Conservation (phyloP, 2,888 invertebrate genomes). For the Chalcis sispes region DNA sequence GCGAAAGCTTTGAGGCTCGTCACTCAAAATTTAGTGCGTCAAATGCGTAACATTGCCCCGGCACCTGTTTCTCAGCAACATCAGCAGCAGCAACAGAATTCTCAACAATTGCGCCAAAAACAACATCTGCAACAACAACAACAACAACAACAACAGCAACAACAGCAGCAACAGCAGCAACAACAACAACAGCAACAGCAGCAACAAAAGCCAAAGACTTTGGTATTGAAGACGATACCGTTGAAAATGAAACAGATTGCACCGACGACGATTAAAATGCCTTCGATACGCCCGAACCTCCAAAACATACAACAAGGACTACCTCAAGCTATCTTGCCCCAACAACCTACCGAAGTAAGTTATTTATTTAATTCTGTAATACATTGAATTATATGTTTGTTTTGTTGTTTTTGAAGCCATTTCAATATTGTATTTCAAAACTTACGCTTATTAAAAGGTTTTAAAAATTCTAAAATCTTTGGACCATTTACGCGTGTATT, state of each 20-base stretch:
- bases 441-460: no score
- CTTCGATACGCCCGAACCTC: constrained; percentile 64
- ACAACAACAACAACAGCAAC: constrained; percentile 59
- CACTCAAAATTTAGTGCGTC: constrained; percentile 69
- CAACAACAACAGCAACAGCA: constrained; percentile 56
- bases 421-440: no score
- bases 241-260: constrained; percentile 72
- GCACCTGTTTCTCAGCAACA: constrained; percentile 60
- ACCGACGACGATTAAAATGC: constrained; percentile 71
- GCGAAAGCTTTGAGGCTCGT: constrained; percentile 70
- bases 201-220: constrained; percentile 70
- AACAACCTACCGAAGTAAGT: constrained; percentile 68
- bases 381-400: no score
- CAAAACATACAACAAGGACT: constrained; percentile 52
- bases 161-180: constrained; percentile 52
- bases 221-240: constrained; percentile 73
- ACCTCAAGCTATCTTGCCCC: constrained; percentile 64
- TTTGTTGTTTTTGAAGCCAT: no score
- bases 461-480: no score
- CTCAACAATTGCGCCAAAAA: constrained; percentile 53
- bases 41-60: constrained; percentile 69
- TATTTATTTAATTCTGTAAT: no score
- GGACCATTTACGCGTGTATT: no score
- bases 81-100: constrained; percentile 56
- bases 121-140: constrained; percentile 58